Percentiles rank a stretch among this genome's conserved stretches.
These are phyloP conservation scores for Clivina fossor DNA, from an alignment of 2,888 invertebrate genomes.

Conservation along the genomic window DNA sequence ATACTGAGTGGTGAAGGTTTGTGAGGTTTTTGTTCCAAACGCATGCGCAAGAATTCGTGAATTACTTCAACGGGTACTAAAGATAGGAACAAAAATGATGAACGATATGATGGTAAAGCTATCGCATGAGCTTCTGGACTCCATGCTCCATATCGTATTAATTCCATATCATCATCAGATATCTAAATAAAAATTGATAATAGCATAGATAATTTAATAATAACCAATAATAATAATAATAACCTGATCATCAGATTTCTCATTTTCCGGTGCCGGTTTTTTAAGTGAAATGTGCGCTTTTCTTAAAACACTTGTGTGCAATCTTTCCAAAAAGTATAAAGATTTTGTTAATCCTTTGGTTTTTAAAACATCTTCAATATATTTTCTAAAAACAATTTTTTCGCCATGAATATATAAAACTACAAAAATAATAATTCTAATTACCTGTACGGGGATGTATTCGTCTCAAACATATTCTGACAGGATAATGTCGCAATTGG, in stretches of 20 bases:
- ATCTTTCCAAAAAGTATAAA: conserved; percentile 73
- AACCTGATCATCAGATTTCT: conserved; percentile 42
- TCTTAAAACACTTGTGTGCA: conserved; percentile 67
- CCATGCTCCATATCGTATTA: conserved; percentile 72
- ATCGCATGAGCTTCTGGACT: conserved; percentile 75
- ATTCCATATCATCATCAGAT: conserved; percentile 53
- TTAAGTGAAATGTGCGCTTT: conserved; percentile 73
- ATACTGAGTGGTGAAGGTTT: conserved; percentile 85
- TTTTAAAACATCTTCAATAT: conserved; percentile 85
- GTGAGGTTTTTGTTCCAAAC: conserved; percentile 79
- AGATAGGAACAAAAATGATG: conserved; percentile 82
- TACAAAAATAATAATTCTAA: conserved; percentile 8
- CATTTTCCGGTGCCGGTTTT: conserved; percentile 53
- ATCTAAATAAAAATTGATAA: conserved; percentile 37
- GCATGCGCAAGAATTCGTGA: conserved; percentile 84
- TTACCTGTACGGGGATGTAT: conserved; percentile 56
- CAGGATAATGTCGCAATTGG: conserved; percentile 57
- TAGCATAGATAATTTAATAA: conserved; percentile 8
- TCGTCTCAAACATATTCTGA: conserved; percentile 54
- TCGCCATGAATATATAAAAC: neutral
- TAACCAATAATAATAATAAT: too few species aligned
- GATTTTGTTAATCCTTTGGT: conserved; percentile 83
- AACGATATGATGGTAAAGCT: conserved; percentile 81
- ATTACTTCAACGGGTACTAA: conserved; percentile 88
- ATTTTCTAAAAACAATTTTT: conserved; percentile 58